Base-by-base conservation (phyloP, 2,113 vertebrate species). In the Canis aureus region DNA sequence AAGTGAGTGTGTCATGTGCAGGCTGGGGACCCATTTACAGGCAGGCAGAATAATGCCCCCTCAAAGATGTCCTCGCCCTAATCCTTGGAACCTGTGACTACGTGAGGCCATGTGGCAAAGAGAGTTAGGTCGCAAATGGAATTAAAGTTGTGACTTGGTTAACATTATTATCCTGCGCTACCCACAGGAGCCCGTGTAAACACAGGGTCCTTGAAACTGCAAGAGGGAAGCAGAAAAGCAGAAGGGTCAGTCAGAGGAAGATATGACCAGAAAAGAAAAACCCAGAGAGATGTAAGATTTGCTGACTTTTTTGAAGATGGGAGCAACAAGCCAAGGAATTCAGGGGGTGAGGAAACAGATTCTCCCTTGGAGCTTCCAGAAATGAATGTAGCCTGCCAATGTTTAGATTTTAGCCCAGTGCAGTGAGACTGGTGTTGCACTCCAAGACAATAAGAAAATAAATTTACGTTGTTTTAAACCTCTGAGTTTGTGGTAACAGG, bases 381-480 rank as follows among this genome's bases (percentile, higher is more conserved):
- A 90, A n/a, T 11, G 7, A 89, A 11, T 2, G 11, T n/a, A 29
- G n/a, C 6, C 55, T 38, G 29, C 32, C 57, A n/a, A 20, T 23
- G 17, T 9, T 17, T 66, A 3, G 4, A 49, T 8, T 22, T 62
- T 22, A 62, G 57, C 43, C 51, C 43, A 9, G 51, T 8, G n/a
- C 69, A 13, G 23, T 0, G 43, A 96, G 32, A 83, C 3, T 2
- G 0, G 0, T 1, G 13, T 9, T 88, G 17, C 22, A 11, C 32
- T 51, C 3, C 78, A 73, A 83, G 55, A 91, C 43, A 60, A 0
- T 27, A 74, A 22, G 22, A 17, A 17, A 43, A 51, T n/a, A 29
- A 13, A 76, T 35, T 2, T 69, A 3, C 19, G 16, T 15, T 64
- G 13, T 51, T 93, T 76, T 71, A 80, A 55, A 60, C 9, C 22